phyloP scores from a whole-genome alignment of 2,113 vertebrate genomes.

The Tenrec ecaudatus region DNA sequence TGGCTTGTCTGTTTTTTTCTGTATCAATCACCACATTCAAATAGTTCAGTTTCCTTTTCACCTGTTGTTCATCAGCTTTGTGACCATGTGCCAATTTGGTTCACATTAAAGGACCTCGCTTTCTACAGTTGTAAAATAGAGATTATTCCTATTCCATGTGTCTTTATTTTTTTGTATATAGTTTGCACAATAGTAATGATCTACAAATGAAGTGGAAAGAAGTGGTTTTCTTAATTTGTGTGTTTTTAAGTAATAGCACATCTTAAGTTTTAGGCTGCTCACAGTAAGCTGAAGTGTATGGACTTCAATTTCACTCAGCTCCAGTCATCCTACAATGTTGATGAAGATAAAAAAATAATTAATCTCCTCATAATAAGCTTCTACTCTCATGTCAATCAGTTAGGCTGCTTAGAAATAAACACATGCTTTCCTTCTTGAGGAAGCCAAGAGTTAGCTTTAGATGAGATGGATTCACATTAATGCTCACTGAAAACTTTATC shows the following conservation, averaged over 20 bases:
- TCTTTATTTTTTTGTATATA: not conserved
- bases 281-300: not conserved
- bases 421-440: not conserved
- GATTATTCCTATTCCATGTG: not conserved
- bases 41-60: not conserved
- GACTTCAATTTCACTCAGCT: not conserved
- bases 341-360: not conserved
- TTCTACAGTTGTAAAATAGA: constrained; percentile 13
- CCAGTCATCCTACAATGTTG: not conserved
- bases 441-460: not conserved
- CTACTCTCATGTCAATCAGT: not conserved
- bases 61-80: not conserved
- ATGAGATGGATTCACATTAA: not conserved
- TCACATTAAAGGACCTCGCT: not conserved
- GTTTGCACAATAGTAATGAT: not conserved
- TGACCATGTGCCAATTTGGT: not conserved
- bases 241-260: constrained; percentile 2
- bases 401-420: not conserved
- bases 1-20: not conserved
- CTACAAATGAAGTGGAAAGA: not conserved
- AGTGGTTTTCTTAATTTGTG: not conserved
- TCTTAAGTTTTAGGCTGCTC: not conserved
- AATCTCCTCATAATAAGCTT: constrained; percentile 7
- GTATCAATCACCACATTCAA: not conserved
- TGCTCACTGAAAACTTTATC: not conserved